Percentiles rank a stretch among this genome's conserved stretches.
Conservation (phyloP, 2,113 vertebrate species). For the Petrocephalus zakoni region DNA sequence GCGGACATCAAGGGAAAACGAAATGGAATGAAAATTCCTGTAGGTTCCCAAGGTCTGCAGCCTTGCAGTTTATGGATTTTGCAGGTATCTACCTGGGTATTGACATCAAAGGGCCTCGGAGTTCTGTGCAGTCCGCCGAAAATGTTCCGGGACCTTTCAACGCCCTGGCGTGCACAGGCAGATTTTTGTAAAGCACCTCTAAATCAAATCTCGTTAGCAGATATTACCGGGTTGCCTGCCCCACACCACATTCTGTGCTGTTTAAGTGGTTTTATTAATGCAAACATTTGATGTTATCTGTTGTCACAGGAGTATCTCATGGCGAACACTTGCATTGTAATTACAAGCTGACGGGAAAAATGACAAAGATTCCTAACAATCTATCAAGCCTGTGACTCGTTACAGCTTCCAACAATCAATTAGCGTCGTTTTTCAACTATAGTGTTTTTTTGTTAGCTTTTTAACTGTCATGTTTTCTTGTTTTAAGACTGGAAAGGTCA, state of each 20-base stretch:
- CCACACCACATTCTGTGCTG: neutral
- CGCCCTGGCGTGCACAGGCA: neutral
- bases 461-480: neutral
- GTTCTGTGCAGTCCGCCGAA: neutral
- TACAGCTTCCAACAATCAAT: neutral
- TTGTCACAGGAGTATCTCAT: neutral
- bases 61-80: constrained; percentile 3
- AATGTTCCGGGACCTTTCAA: neutral
- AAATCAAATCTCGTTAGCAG: neutral
- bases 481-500: neutral
- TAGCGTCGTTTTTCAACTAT: neutral
- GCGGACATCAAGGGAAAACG: neutral
- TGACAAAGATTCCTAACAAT: neutral
- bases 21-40: neutral
- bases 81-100: neutral
- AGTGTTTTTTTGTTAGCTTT: neutral
- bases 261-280: neutral
- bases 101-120: neutral
- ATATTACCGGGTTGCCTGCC: neutral
- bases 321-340: neutral
- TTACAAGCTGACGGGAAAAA: neutral
- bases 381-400: neutral
- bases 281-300: neutral
- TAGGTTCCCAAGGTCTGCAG: neutral
- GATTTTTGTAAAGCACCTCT: neutral